A percentile compares a stretch with the other conserved stretches of the same genome.
Evolutionary conservation across 2,113 vertebrate genomes (phyloP).

Genomic region (Rallus limicola): DNA sequence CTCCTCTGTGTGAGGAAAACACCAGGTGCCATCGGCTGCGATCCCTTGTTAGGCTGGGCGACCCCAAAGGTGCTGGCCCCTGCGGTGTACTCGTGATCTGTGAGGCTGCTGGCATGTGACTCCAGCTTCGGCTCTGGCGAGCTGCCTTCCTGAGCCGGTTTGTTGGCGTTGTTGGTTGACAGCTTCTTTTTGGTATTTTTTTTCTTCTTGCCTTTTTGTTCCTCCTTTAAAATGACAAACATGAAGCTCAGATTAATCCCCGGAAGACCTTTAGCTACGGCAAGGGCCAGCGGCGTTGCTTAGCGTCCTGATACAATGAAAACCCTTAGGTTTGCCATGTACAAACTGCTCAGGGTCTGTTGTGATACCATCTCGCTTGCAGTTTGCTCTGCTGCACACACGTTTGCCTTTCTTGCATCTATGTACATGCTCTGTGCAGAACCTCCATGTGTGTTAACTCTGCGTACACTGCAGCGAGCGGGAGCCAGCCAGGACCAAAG

Average conservation of each 20-base stretch:
- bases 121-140: slow-evolving; percentile 89
- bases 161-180: slow-evolving; percentile 76
- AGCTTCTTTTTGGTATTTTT: slow-evolving; percentile 95
- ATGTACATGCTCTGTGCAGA: neutral
- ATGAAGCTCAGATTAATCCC: slow-evolving; percentile 50
- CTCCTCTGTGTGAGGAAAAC: slow-evolving; percentile 93
- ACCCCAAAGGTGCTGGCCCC: slow-evolving; percentile 79
- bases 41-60: slow-evolving; percentile 80
- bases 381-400: neutral
- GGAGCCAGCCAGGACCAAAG: neutral
- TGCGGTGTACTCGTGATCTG: slow-evolving; percentile 90
- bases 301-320: neutral
- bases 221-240: slow-evolving; percentile 86
- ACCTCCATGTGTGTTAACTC: neutral
- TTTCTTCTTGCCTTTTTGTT: slow-evolving; percentile 96
- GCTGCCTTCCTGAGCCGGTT: slow-evolving; percentile 88
- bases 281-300: slow-evolving; percentile 20
- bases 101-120: slow-evolving; percentile 87
- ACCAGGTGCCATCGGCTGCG: slow-evolving; percentile 93
- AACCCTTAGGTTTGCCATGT: neutral
- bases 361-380: neutral
- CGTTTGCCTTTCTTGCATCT: slow-evolving; percentile 25
- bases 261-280: slow-evolving; percentile 44
- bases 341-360: neutral
- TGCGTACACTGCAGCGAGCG: neutral